Conservation (phyloP, 2,888 invertebrate genomes). For the Eupithecia subumbrata region DNA sequence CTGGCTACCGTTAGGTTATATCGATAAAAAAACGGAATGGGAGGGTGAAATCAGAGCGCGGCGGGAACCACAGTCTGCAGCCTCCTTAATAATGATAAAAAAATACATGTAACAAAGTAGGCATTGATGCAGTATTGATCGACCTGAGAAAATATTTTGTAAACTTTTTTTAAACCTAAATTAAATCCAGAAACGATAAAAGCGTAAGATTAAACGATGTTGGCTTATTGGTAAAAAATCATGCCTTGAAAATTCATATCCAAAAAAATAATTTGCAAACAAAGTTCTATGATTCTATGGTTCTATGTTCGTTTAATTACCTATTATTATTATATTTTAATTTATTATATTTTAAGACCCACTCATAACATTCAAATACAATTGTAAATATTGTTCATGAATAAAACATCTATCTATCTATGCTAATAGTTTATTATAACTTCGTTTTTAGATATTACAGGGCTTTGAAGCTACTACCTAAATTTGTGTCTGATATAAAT, state of each 20-base stretch:
- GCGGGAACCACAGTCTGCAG: slow-evolving; percentile 49
- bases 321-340: too few species aligned
- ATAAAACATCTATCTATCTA: too few species aligned
- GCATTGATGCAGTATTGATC: not conserved
- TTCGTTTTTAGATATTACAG: not conserved
- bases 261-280: not conserved
- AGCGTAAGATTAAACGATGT: not conserved
- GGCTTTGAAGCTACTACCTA: not conserved
- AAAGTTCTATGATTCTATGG: not conserved
- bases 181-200: not conserved
- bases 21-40: slow-evolving; percentile 66
- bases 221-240: not conserved
- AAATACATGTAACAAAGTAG: slow-evolving; percentile 12
- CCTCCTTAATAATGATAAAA: slow-evolving; percentile 26
- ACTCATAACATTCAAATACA: too few species aligned
- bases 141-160: not conserved
- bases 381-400: too few species aligned
- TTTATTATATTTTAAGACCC: too few species aligned
- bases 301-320: too few species aligned
- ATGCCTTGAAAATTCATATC: not conserved
- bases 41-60: slow-evolving; percentile 70
- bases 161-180: not conserved
- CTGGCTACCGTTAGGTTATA: slow-evolving; percentile 72
- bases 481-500: not conserved
- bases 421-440: too few species aligned